Conservation (phyloP, 2,113 vertebrate genomes). For the Myocastor coypus region DNA sequence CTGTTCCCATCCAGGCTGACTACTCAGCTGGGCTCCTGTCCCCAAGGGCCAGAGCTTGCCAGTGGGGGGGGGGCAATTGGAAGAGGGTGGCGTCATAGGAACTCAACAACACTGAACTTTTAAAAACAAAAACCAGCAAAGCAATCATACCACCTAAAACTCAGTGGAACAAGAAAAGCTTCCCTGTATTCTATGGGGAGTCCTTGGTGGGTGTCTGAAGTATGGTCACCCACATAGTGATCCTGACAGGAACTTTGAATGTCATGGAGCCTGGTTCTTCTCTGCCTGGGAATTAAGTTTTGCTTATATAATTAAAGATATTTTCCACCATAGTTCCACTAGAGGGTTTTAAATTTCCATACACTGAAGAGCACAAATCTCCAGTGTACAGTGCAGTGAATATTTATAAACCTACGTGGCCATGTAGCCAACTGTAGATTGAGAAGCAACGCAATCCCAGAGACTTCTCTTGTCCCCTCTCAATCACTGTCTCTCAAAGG, state of each 20-base stretch:
- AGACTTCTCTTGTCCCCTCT: not conserved
- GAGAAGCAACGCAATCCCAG: not conserved
- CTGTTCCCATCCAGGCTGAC: not conserved
- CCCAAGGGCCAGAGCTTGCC: fast-evolving
- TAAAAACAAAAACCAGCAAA: not conserved
- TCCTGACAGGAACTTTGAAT: not conserved
- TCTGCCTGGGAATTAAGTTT: not conserved
- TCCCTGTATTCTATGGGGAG: not conserved
- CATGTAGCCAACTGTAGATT: fast-evolving
- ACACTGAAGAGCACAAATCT: not conserved
- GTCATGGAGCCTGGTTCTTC: not conserved
- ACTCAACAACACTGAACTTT: not conserved
- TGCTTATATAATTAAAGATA: not conserved
- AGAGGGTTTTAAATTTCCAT: not conserved
- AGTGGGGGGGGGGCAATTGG: not conserved
- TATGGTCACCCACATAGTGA: fast-evolving
- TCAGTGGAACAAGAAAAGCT: not conserved
- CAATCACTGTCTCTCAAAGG: not conserved
- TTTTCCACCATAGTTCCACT: not conserved
- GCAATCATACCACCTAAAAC: not conserved
- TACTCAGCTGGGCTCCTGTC: not conserved
- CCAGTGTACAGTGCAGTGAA: no score
- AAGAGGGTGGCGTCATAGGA: fast-evolving
- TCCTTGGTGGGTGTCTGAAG: not conserved
- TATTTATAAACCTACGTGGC: not conserved